Base-by-base conservation (phyloP, 2,113 vertebrate genomes). In the Limanda limanda region DNA sequence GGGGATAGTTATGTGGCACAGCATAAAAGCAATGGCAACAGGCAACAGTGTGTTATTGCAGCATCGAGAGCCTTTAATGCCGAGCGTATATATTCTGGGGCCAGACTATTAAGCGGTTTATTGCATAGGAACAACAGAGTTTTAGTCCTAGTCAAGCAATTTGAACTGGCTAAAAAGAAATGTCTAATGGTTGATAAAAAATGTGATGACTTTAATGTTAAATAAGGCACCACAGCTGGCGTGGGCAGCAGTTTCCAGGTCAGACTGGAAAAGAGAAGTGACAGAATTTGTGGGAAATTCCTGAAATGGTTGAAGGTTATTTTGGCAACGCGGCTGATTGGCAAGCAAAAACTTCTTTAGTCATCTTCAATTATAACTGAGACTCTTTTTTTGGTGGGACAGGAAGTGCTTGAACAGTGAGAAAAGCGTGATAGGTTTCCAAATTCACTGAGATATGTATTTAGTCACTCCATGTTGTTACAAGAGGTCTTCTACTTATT, bases 401-500 rank as follows among this genome's bases (percentile, higher is more conserved):
- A 18, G 45, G 13, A 48, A 17, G 45, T 18, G 15, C 45, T 48
- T 18, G 15, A 48, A 48, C 45, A 48, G 20, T 0, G 4, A 11
- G 35, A 27, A n/a, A 8, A 65, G 63, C 40, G 18, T 10, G 13
- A 47, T 24, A 11, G 7, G 3, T 64, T 47, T 47, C 45, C 15
- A 25, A n/a, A 14, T n/a, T 47, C 31, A 61, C 59, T 21, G 13
- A 47, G n/a, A 23, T 11, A 40, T 5, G 21, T 25, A 24, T 48
- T 48, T 18, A 40, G 25, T 23, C 52, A 31, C 18, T 68, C 2
- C 0, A 5, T 18, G 55, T 13, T 51, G 51, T 35, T 25, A 51
- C n/a, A 42, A 55, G 67, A 37, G 11, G 15, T 51, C 68, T 62
- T 55, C n/a, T 55, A 11, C 31, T 62, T 27, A 4, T 60, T 62